A percentile compares a stretch with the other conserved stretches of the same genome.
phyloP scores from a whole-genome alignment of 2,797 vertebrate genomes.

The Melanotaenia nigrans region DNA sequence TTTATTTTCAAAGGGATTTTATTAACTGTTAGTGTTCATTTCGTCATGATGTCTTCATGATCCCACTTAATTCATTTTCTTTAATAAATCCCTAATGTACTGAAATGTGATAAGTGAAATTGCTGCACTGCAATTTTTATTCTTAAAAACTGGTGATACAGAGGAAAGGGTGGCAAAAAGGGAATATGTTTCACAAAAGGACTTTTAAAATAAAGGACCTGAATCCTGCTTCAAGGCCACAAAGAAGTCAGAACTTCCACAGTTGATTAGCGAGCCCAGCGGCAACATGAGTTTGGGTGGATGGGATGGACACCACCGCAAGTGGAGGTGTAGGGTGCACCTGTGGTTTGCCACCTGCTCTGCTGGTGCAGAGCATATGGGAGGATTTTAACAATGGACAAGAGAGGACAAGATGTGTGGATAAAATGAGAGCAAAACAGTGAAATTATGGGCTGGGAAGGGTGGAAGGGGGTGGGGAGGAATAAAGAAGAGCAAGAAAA shows the following conservation, averaged over 20 bases:
- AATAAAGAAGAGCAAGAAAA: conserved; percentile 1
- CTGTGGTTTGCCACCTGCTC: conserved; percentile 77
- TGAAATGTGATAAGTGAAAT: conserved; percentile 63
- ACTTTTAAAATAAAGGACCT: conserved; percentile 18
- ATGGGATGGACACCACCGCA: conserved; percentile 37
- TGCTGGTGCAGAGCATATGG: conserved; percentile 62
- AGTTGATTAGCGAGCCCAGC: conserved; percentile 24
- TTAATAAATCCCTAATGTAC: conserved; percentile 51
- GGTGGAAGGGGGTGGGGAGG: too few species aligned
- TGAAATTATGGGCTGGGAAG: not conserved
- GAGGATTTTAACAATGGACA: conserved; percentile 53
- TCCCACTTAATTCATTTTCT: conserved; percentile 48
- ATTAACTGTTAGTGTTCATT: conserved; percentile 44
- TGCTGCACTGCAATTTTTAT: conserved; percentile 32
- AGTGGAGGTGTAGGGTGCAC: conserved; percentile 56
- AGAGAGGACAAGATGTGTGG: conserved; percentile 32
- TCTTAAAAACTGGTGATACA: conserved; percentile 27
- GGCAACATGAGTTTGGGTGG: conserved; percentile 34
- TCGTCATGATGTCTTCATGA: conserved; percentile 39
- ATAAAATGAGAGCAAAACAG: conserved; percentile 4
- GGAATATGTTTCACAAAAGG: conserved; percentile 28
- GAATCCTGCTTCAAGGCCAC: conserved; percentile 41
- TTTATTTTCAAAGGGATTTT: conserved; percentile 48
- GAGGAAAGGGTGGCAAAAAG: conserved; percentile 30
- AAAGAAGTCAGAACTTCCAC: conserved; percentile 45